These are phyloP conservation scores for Dynastes tityus DNA, from an alignment of 2,888 invertebrate species.

Conservation along the genomic window DNA sequence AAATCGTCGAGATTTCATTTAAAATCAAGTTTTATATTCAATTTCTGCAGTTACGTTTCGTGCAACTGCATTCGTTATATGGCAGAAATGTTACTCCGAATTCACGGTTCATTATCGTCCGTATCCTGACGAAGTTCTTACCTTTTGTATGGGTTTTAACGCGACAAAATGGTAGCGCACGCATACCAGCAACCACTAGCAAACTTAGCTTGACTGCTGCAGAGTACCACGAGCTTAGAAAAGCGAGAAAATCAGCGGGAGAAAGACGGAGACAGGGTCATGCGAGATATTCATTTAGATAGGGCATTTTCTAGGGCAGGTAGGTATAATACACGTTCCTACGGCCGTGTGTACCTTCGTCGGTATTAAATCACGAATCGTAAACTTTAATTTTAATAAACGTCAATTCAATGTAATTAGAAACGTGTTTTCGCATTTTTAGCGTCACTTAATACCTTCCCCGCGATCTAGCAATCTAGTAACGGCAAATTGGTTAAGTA, in stretches of 20 bases:
- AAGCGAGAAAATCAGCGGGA: background rate
- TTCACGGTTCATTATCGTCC: conserved; percentile 63
- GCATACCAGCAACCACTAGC: background rate
- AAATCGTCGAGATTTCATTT: no score
- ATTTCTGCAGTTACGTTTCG: background rate
- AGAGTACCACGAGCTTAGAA: no score
- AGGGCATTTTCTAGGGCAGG: conserved; percentile 56
- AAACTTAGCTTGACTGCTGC: background rate
- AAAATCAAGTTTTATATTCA: no score
- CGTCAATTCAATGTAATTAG: conserved; percentile 55
- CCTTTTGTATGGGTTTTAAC: background rate
- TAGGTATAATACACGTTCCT: background rate
- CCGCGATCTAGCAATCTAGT: background rate
- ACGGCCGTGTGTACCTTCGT: background rate
- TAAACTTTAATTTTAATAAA: conserved; percentile 56
- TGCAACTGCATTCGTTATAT: background rate
- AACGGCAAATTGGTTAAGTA: conserved; percentile 15
- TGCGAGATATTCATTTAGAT: conserved; percentile 63
- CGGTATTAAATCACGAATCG: conserved; percentile 53
- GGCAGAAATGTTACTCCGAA: conserved; percentile 60
- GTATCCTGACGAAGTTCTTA: conserved; percentile 23
- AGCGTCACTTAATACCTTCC: conserved; percentile 7
- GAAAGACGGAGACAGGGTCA: conserved; percentile 54
- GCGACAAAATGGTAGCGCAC: background rate
- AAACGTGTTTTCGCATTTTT: conserved; percentile 56